Evolutionary conservation across 2,888 invertebrate species (phyloP), one percentile per base, ranked within the genome.

Genomic region (Mactromeris polynyma): DNA sequence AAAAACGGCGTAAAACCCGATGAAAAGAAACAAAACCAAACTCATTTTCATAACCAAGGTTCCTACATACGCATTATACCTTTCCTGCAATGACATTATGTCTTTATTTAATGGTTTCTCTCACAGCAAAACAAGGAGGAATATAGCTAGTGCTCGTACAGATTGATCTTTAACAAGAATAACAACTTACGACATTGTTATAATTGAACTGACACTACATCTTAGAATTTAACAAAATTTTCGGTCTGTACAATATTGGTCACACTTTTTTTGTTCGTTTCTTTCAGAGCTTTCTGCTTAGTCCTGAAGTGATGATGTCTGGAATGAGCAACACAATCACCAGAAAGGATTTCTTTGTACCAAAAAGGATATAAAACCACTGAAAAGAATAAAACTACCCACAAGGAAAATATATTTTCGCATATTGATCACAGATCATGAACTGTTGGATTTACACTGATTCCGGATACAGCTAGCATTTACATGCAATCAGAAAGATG

Each of bases 361-460:
- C 36, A 4, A 14, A 17, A 73, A 73, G 73, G 36, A 73, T 73
- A 7, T 73, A 73, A 36, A 73, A 73, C 36, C 36, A 36, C 17
- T 0, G 33, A 33, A 73, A 73, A 36, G 73, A 33, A 73, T 58
- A 73, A 73, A 73, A 73, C 73, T 73, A 36, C 73, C 58, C n/a
- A 33, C 11, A 36, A 33, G 19, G 36, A 33, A 36, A 36, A 33
- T 17, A 33, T 33, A 6, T 58, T 26, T 69, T 36, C 19, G 33
- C 2, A 0, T 26, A 73, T 19, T 14, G 36, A 33, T 73, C 36
- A 36, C 11, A 26, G 36, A 73, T 33, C 14, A 73, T 73, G 73
- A 73, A 1, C 33, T 36, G 2, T 33, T 73, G 31, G 31, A 73
- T 73, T 64, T 36, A 3, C 36, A 33, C 33, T 33, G 73, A 73